Conservation (phyloP, 2,797 vertebrate genomes). For the Malurus splendens region DNA sequence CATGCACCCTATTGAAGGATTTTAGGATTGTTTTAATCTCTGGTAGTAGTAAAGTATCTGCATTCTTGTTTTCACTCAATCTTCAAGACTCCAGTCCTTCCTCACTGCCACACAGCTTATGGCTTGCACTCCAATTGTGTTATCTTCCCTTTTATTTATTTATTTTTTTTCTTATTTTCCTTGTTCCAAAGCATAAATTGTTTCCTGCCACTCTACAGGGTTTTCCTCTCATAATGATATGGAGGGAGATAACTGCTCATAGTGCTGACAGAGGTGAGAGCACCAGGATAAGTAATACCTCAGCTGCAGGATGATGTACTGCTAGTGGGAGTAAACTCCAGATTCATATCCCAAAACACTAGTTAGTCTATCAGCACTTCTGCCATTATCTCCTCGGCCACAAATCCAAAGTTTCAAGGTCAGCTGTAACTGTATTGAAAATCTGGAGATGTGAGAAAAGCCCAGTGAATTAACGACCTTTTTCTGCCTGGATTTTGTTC, state of each 20-base stretch:
- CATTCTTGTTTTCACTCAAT: conserved; percentile 8
- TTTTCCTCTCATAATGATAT: conserved; percentile 57
- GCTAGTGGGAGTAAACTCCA: conserved; percentile 42
- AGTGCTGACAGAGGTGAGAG: conserved; percentile 55
- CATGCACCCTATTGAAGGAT: fast-evolving
- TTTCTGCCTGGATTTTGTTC: background rate
- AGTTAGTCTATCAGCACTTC: conserved; percentile 50
- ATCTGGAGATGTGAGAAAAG: conserved; percentile 8
- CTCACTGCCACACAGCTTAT: background rate
- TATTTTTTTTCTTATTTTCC: background rate
- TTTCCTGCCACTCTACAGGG: conserved; percentile 50
- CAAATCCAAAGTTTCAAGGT: conserved; percentile 62
- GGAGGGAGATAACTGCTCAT: conserved; percentile 62
- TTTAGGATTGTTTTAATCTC: background rate
- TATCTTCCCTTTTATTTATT: background rate
- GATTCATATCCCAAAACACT: conserved; percentile 55
- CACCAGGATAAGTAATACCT: conserved; percentile 58
- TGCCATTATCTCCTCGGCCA: conserved; percentile 49
- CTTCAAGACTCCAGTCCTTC: background rate
- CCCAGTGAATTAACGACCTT: conserved; percentile 2
- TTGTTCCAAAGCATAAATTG: conserved; percentile 59
- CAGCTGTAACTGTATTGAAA: conserved; percentile 26
- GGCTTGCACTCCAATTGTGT: conserved; percentile 16
- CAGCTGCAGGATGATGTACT: conserved; percentile 50
- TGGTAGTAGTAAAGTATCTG: background rate